Percentiles rank a stretch among this genome's conserved stretches.
Conservation (phyloP, 2,113 vertebrate species). For the Gobiocypris rarus region DNA sequence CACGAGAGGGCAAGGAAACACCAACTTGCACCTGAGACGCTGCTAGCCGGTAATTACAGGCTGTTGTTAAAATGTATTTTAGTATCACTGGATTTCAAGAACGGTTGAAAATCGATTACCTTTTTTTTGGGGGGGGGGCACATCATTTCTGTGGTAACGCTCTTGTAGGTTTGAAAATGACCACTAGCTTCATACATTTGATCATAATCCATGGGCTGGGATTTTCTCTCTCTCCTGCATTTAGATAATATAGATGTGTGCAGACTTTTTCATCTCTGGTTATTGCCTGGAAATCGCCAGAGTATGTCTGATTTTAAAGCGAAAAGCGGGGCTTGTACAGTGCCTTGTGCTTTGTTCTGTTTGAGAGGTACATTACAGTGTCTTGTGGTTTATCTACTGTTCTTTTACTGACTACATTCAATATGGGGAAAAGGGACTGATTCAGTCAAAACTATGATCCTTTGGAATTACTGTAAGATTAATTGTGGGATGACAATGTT, state of each 20-base stretch:
- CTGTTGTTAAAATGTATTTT: neutral
- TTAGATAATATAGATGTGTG: neutral
- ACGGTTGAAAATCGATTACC: no score
- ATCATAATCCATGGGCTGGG: neutral
- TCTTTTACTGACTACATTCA: slow-evolving; percentile 11
- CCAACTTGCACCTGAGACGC: neutral
- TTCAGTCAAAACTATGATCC: slow-evolving; percentile 1
- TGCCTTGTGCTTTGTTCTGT: slow-evolving; percentile 24
- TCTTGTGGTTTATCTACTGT: slow-evolving; percentile 35
- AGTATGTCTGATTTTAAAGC: neutral
- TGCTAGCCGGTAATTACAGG: neutral
- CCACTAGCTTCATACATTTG: neutral
- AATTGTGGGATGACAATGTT: slow-evolving; percentile 60
- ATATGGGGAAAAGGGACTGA: neutral
- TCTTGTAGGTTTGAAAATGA: neutral
- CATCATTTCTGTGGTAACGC: neutral
- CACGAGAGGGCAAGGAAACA: neutral
- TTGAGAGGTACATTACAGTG: slow-evolving; percentile 17
- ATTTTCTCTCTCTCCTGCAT: neutral
- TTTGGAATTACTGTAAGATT: slow-evolving; percentile 35
- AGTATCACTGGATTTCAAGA: neutral
- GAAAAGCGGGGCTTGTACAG: neutral
- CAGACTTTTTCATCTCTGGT: neutral
- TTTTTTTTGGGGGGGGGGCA: neutral
- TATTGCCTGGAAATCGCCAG: neutral